These are phyloP conservation scores for Chromis chromis DNA, from an alignment of 2,797 vertebrate species.

Conservation along the genomic window DNA sequence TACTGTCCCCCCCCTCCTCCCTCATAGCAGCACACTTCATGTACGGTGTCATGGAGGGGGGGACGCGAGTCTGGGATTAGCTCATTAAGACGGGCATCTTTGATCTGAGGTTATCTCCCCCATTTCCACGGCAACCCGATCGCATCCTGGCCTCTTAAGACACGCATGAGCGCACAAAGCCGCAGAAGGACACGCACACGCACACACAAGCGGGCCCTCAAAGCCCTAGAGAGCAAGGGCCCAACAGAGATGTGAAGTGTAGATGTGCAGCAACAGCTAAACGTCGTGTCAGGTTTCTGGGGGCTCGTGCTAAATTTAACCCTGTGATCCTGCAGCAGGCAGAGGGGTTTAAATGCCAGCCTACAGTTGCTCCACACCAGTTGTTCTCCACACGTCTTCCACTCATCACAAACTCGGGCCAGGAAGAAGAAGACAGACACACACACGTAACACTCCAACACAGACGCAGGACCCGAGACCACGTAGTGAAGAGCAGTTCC, in stretches of 20 bases:
- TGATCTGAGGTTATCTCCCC: constrained; percentile 73
- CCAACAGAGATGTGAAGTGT: constrained; percentile 92
- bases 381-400: constrained; percentile 86
- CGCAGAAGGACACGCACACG: constrained; percentile 38
- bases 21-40: constrained; percentile 47
- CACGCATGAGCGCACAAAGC: constrained; percentile 26
- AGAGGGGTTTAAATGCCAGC: constrained; percentile 99
- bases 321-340: constrained; percentile 96
- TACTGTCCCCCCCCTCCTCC: constrained; percentile 1
- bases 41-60: constrained; percentile 58
- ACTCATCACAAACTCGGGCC: constrained; percentile 80
- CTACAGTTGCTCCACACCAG: constrained; percentile 96
- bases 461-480: constrained; percentile 65
- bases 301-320: constrained; percentile 99
- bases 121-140: constrained; percentile 79
- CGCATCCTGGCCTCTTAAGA: constrained; percentile 69
- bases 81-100: constrained; percentile 78
- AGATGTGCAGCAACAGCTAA: constrained; percentile 99
- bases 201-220: constrained; percentile 58
- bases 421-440: constrained; percentile 61
- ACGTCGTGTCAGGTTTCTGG: constrained; percentile 95
- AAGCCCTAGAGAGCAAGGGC: constrained; percentile 84
- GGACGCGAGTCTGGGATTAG: constrained; percentile 73
- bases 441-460: constrained; percentile 59
- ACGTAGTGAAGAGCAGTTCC: constrained; percentile 55